A percentile compares a stretch with the other conserved stretches of the same genome.
These are phyloP conservation scores for Melanotus villosus DNA, from an alignment of 2,888 invertebrate species.

Conservation along the genomic window DNA sequence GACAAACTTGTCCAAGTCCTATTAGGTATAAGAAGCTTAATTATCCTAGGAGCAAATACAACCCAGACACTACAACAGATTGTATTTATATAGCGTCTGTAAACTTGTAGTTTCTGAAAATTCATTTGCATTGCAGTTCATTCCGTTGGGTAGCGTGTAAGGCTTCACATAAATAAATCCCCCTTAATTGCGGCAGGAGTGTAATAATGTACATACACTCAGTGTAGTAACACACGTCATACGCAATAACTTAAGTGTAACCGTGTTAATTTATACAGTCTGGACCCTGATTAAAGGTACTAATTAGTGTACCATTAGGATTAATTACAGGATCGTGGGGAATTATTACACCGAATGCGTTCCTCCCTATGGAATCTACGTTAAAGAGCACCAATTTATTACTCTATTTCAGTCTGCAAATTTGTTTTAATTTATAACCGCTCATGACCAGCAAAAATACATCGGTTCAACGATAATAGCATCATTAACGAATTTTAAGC, in stretches of 20 bases:
- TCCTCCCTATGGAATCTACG: conserved; percentile 8
- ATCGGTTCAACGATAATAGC: not conserved
- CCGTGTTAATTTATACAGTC: conserved; percentile 26
- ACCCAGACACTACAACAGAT: not conserved
- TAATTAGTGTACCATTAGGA: conserved; percentile 45
- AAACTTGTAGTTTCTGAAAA: not conserved
- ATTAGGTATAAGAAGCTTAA: conserved; percentile 17
- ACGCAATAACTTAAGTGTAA: conserved; percentile 25
- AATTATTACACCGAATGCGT: conserved; percentile 26
- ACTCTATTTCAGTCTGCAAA: conserved; percentile 1
- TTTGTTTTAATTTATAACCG: conserved; percentile 15
- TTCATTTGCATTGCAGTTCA: conserved; percentile 1
- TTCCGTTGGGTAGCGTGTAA: not conserved
- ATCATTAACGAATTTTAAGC: not conserved
- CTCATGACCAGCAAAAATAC: conserved; percentile 5
- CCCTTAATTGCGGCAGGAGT: conserved; percentile 12
- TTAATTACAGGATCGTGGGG: conserved; percentile 40
- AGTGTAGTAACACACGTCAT: not conserved
- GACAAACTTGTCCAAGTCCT: conserved; percentile 18
- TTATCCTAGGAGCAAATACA: not conserved
- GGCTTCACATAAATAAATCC: conserved; percentile 12
- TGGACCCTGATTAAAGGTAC: conserved; percentile 39
- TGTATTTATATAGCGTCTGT: not conserved
- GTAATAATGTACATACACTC: not conserved
- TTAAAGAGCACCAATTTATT: conserved; percentile 19